These are phyloP conservation scores for Jacana jacana DNA, from an alignment of 2,113 vertebrate species.

Conservation along the genomic window DNA sequence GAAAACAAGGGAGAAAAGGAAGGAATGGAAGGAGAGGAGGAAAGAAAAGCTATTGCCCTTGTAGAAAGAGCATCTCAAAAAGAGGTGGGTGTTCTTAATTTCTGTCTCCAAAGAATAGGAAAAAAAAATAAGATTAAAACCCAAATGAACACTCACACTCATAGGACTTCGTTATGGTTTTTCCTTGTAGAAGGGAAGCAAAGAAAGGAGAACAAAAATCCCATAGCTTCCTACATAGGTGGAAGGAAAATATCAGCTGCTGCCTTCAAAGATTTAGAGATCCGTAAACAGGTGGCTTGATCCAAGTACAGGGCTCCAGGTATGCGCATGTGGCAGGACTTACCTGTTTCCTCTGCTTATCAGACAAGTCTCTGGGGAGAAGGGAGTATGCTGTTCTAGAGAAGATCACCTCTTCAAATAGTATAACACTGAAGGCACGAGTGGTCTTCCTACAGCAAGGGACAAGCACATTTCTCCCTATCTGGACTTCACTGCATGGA, in stretches of 20 bases:
- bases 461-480: neutral
- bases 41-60: neutral
- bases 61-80: neutral
- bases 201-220: neutral
- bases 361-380: neutral
- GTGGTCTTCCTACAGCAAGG: neutral
- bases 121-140: neutral
- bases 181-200: neutral
- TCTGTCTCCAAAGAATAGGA: neutral
- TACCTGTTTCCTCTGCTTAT: neutral
- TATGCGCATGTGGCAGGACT: neutral
- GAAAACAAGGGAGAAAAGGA: neutral
- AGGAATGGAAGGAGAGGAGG: neutral
- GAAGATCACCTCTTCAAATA: neutral
- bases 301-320: neutral
- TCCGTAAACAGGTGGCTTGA: neutral
- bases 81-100: neutral
- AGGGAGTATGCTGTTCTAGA: accelerated
- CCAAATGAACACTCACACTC: neutral
- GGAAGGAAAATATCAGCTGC: neutral
- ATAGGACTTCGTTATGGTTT: neutral
- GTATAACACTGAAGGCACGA: accelerated
- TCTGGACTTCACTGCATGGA: neutral
- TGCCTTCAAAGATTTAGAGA: neutral
- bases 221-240: neutral